Percentiles rank a stretch among this genome's conserved stretches.
These are phyloP conservation scores for Leptopilina clavipes DNA, from an alignment of 1,140 invertebrate species.

Conservation along the genomic window DNA sequence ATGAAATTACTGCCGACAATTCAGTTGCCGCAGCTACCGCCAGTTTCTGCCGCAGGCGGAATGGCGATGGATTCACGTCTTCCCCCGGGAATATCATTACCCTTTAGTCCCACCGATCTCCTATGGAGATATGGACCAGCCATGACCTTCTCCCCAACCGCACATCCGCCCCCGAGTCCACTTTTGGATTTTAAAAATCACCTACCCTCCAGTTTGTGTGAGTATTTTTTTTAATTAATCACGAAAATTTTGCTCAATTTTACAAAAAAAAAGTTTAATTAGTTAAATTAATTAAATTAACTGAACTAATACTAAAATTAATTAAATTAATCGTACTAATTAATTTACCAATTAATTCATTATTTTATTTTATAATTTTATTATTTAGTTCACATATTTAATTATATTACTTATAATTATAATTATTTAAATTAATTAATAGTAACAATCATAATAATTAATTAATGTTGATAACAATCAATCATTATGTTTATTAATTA, in stretches of 20 bases:
- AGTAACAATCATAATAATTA: no score
- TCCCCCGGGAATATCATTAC: slow-evolving; percentile 78
- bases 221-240: slow-evolving; percentile 46
- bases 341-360: no score
- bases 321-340: no score
- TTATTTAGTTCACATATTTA: no score
- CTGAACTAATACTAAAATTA: no score
- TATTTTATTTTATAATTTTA: no score
- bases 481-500: no score
- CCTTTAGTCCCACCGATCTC: slow-evolving; percentile 84
- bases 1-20: slow-evolving; percentile 81
- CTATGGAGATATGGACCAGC: slow-evolving; percentile 86
- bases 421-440: no score
- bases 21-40: slow-evolving; percentile 77
- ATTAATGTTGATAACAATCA: no score
- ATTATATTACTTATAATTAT: no score
- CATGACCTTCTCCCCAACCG: slow-evolving; percentile 80
- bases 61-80: slow-evolving; percentile 78
- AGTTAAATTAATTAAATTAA: neutral
- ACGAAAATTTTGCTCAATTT: no score
- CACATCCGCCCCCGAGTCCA: slow-evolving; percentile 79
- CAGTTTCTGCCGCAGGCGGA: slow-evolving; percentile 76
- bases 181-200: slow-evolving; percentile 91
- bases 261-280: neutral
- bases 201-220: slow-evolving; percentile 83